Base-by-base conservation (phyloP, 35 echinoderm and acorn worm genomes). In the Apostichopus japonicus region DNA sequence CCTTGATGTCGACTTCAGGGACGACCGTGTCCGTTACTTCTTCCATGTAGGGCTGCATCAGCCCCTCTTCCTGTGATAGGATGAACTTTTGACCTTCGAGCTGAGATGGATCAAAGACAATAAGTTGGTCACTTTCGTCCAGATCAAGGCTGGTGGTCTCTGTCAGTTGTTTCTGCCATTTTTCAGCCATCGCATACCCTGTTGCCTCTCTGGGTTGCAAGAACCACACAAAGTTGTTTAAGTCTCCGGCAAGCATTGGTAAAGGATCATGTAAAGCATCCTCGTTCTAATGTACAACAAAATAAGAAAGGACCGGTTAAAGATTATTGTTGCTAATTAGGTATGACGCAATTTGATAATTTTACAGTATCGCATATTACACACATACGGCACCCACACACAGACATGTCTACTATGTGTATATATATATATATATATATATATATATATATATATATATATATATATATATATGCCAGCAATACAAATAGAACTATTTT, bases 221-320 rank as follows among this genome's bases (percentile, higher is more conserved):
- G 71, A 99, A 99, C 97, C 97, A 99, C 33, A 93, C 87, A 63
- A 99, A 95, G 72, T 94, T 77, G 19, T 95, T 79, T 24, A 93
- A 90, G 51, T 70, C 54, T 33, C 90, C 86, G 2, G 81, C 93
- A 7, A 98, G 91, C 14, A 78, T 76, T 17, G 95, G 87, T 22
- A 80, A 73, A 14, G 93, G 83, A 58, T 98, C 96, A n/a, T 92
- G 33, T 10, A 95, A 61, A 53, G 96, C 92, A 54, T 83, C 93
- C 53, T 83, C 44, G 25, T 55, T 77, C 83, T 87, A 56, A 9
- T 59, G 6, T 59, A 59, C 7, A 9, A 9, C 6, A 59, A 59
- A 59, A 59, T 59, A 59, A 59, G 27, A 59, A 13, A 59, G 11
- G 11, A 59, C 57, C 57, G 11, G 11, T 59, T 59, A 59, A 59